Evolutionary conservation across 2,888 invertebrate genomes (phyloP).

Genomic region (Craniophora ligustri): DNA sequence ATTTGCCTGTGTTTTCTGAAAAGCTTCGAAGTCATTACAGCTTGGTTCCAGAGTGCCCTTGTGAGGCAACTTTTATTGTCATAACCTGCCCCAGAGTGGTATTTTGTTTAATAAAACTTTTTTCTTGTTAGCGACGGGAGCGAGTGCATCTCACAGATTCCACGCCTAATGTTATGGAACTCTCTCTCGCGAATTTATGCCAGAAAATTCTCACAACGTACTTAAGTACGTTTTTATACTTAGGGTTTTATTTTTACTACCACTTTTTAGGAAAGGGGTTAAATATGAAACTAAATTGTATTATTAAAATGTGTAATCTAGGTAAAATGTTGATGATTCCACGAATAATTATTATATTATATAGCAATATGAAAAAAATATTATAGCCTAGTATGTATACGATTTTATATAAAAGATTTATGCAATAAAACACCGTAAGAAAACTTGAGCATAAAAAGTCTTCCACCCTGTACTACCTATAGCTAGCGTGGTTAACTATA

Average conservation of each 20-base stretch:
- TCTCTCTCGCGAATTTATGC: conserved; percentile 50
- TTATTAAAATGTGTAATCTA: too few relatives aligned
- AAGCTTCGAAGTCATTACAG: conserved; percentile 26
- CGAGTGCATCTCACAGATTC: conserved; percentile 56
- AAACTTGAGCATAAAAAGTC: too few relatives aligned
- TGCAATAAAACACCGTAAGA: too few relatives aligned
- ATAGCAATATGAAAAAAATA: too few relatives aligned
- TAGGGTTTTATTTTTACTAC: conserved; percentile 26
- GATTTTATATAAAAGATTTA: too few relatives aligned
- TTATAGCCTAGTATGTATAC: too few relatives aligned
- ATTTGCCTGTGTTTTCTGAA: conserved; percentile 34
- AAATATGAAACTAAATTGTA: conserved; percentile 31
- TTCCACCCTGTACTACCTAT: too few relatives aligned
- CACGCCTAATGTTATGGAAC: conserved; percentile 60
- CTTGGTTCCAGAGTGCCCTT: conserved; percentile 25
- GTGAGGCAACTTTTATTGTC: conserved; percentile 35
- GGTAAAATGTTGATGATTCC: too few relatives aligned
- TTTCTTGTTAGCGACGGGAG: conserved; percentile 47
- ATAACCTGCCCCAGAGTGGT: conserved; percentile 21
- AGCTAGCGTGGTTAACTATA: too few relatives aligned
- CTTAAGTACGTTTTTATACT: conserved; percentile 18
- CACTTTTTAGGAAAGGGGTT: conserved; percentile 21
- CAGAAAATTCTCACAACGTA: conserved; percentile 32
- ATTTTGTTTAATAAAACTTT: conserved; percentile 57
- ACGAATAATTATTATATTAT: too few relatives aligned